Evolutionary conservation across 2,888 invertebrate genomes (phyloP).

Genomic region (Colletes collaris): DNA sequence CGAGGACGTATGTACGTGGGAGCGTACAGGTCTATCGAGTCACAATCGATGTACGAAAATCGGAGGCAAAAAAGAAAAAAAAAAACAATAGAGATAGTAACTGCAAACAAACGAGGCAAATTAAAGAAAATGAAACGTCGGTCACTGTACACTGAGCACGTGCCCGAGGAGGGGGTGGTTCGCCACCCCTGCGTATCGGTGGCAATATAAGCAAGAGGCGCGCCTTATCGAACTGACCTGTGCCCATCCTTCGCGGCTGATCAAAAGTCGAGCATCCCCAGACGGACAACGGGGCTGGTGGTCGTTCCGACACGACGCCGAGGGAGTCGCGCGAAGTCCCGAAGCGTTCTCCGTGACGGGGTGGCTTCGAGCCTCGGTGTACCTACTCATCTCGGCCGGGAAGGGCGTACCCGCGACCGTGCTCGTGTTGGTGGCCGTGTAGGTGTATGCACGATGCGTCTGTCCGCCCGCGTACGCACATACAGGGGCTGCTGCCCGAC

Average conservation of each 20-base stretch:
- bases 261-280: constrained; percentile 78
- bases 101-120: not conserved
- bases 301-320: constrained; percentile 64
- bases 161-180: constrained; percentile 14
- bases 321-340: constrained; percentile 73
- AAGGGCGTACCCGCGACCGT: constrained; percentile 63
- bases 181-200: constrained; percentile 33
- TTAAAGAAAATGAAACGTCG: constrained; percentile 1
- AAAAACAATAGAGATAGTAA: too few relatives aligned
- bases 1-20: too few relatives aligned
- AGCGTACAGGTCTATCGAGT: too few relatives aligned
- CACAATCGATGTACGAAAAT: too few relatives aligned
- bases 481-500: constrained; percentile 65
- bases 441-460: constrained; percentile 37
- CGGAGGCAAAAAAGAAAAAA: too few relatives aligned
- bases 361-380: constrained; percentile 70
- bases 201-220: constrained; percentile 41
- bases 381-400: constrained; percentile 65
- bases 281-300: constrained; percentile 66
- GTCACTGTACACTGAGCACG: constrained; percentile 32
- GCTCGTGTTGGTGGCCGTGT: constrained; percentile 35
- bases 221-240: constrained; percentile 85
- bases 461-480: constrained; percentile 44
- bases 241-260: constrained; percentile 87
- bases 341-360: constrained; percentile 73